Conservation (phyloP, 2,113 vertebrate genomes). For the Phalacrocorax brasilianus region DNA sequence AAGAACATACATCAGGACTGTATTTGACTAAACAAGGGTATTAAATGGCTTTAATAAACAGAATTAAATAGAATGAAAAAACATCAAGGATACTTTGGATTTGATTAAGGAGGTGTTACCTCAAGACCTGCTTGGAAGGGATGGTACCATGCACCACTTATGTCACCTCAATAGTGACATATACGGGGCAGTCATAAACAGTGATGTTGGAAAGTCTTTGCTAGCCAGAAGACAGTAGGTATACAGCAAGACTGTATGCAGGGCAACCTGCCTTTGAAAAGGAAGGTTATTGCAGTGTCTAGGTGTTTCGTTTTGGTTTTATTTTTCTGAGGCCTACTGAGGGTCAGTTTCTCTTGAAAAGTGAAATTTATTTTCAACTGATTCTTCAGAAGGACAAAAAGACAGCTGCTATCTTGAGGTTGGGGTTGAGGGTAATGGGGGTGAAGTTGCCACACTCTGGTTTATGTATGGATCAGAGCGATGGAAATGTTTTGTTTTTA, state of each 20-base stretch:
- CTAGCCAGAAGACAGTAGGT: neutral
- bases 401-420: neutral
- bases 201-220: neutral
- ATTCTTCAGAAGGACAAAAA: neutral
- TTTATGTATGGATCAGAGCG: neutral
- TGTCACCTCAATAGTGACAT: neutral
- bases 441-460: neutral
- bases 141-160: neutral
- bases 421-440: neutral
- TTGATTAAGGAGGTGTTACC: conserved; percentile 59
- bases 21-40: conserved; percentile 39
- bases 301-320: neutral
- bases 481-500: neutral
- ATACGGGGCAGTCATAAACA: conserved; percentile 11
- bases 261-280: neutral
- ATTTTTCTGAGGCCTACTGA: neutral
- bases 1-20: conserved; percentile 36
- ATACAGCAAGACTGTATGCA: neutral
- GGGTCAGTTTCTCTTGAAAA: neutral
- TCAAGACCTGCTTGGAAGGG: conserved; percentile 22
- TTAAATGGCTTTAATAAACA: conserved; percentile 44
- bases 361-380: neutral
- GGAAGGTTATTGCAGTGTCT: neutral
- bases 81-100: conserved; percentile 14
- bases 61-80: conserved; percentile 58